These are phyloP conservation scores for Cotesia congregata DNA, from an alignment of 2,888 invertebrate species.

Conservation along the genomic window DNA sequence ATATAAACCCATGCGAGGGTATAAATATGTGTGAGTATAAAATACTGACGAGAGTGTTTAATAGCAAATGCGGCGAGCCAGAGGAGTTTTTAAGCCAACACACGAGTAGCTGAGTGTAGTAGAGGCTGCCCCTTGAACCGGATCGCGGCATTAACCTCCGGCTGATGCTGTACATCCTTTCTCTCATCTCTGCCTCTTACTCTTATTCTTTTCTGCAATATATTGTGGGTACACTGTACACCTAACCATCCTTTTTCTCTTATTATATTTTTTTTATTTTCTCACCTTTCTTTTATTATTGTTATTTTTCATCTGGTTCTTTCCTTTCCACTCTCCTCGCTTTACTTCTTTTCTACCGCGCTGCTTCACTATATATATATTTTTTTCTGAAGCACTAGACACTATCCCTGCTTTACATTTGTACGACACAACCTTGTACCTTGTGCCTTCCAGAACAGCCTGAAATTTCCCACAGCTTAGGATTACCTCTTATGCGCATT, in stretches of 20 bases:
- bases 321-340: too few species aligned
- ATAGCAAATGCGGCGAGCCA: conserved; percentile 44
- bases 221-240: too few species aligned
- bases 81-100: conserved; percentile 58
- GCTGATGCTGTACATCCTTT: conserved; percentile 52
- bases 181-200: conserved; percentile 40
- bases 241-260: conserved; percentile 34
- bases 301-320: too few species aligned
- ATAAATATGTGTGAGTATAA: background rate
- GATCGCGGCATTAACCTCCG: conserved; percentile 67
- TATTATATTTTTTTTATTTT: too few species aligned
- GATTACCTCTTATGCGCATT: conserved; percentile 3
- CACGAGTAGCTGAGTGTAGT: conserved; percentile 41
- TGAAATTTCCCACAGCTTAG: conserved; percentile 29
- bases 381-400: conserved; percentile 27
- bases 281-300: too few species aligned
- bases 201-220: too few species aligned
- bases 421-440: conserved; percentile 28
- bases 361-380: too few species aligned
- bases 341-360: too few species aligned
- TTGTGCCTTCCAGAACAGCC: background rate
- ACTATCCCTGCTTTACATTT: conserved; percentile 27
- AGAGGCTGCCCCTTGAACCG: conserved; percentile 65
- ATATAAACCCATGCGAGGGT: background rate
- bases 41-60: background rate